Evolutionary conservation across 2,888 invertebrate species (phyloP).

Genomic region (Epinotia bilunana): DNA sequence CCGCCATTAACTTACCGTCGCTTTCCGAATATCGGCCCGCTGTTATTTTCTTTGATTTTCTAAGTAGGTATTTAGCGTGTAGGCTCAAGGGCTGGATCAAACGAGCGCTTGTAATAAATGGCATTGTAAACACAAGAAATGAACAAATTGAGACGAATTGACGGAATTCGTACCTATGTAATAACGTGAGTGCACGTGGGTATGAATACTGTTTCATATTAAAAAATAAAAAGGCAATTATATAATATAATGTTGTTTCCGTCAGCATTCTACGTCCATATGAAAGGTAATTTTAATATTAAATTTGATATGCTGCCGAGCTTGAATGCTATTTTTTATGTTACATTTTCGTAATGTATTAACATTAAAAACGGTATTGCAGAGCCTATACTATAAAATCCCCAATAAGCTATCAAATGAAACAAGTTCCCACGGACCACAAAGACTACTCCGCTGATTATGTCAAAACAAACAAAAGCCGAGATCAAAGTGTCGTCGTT

Average conservation of each 20-base stretch:
- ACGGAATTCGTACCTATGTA: conserved; percentile 17
- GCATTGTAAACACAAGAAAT: conserved; percentile 39
- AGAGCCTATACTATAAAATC: conserved; percentile 6
- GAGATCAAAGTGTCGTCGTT: conserved; percentile 63
- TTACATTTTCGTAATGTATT: too few species aligned
- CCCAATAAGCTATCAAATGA: conserved; percentile 40
- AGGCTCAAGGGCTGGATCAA: conserved; percentile 39
- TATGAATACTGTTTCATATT: conserved; percentile 28
- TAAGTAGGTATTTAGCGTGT: conserved; percentile 35
- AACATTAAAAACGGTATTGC: background rate
- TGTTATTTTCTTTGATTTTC: conserved; percentile 47
- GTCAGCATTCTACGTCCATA: too few species aligned
- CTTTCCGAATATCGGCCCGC: conserved; percentile 49
- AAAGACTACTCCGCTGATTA: conserved; percentile 54
- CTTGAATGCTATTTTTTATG: too few species aligned
- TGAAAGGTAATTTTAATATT: background rate
- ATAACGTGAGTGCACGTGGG: conserved; percentile 23
- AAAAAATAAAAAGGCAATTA: conserved; percentile 13
- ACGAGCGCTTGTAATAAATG: conserved; percentile 35
- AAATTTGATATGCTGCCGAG: background rate
- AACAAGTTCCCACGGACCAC: conserved; percentile 50
- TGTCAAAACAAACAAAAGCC: conserved; percentile 59
- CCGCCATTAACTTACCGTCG: conserved; percentile 51
- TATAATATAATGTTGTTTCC: background rate
- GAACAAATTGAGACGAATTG: conserved; percentile 28